These are phyloP conservation scores for Pararge aegeria DNA, from an alignment of 1,140 invertebrate species.

Conservation along the genomic window DNA sequence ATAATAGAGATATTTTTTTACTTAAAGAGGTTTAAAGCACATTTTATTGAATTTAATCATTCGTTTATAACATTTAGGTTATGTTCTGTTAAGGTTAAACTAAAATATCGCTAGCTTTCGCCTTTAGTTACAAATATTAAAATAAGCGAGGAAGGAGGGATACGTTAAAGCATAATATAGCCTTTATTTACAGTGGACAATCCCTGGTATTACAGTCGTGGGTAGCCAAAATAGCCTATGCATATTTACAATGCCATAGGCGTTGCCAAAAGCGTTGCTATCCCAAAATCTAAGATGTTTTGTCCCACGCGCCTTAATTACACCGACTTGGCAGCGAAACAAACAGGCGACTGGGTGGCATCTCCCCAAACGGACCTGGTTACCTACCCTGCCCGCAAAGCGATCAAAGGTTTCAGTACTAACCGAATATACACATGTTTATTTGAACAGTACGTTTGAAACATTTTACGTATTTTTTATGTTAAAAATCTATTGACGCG, in stretches of 20 bases:
- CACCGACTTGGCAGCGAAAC: slow-evolving; percentile 2
- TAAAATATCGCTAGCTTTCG: too few relatives aligned
- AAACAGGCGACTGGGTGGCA: background rate
- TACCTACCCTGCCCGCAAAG: background rate
- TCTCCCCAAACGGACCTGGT: background rate
- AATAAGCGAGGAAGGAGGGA: too few relatives aligned
- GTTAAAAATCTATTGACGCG: too few relatives aligned
- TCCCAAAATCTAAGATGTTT: slow-evolving; percentile 5
- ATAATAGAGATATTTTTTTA: too few relatives aligned
- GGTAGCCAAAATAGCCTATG: background rate
- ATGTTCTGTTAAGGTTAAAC: too few relatives aligned
- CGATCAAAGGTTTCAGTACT: background rate
- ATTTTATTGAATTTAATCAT: too few relatives aligned
- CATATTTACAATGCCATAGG: slow-evolving; percentile 4
- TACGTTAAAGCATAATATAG: background rate
- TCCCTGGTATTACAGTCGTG: background rate
- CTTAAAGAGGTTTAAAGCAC: too few relatives aligned
- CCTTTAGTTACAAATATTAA: too few relatives aligned
- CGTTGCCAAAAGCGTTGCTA: slow-evolving; percentile 3
- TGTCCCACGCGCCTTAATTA: slow-evolving; percentile 5
- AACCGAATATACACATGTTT: too few relatives aligned
- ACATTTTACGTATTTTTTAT: too few relatives aligned
- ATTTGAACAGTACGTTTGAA: too few relatives aligned
- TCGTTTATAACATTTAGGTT: too few relatives aligned
- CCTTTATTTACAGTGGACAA: background rate